Evolutionary conservation across 2,888 invertebrate genomes (phyloP), one percentile per base, ranked within the genome.

Genomic region (Griposia aprilina): DNA sequence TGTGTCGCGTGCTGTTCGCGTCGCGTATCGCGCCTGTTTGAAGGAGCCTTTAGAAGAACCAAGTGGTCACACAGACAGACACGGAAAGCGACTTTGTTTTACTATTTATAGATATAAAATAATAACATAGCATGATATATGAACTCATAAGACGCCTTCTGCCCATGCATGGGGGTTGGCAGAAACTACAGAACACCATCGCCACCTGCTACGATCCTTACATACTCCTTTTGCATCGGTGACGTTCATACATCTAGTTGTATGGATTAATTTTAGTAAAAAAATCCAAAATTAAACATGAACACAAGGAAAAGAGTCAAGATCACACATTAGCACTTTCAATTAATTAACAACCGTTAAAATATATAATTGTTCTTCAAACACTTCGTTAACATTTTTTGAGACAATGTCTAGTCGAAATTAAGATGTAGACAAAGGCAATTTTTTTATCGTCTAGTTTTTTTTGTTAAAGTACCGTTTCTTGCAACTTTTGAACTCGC

Each of bases 401-500:
- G 6, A 74, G 30, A 80, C 68, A 59, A 57, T 66, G 23, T 55
- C 30, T 69, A 78, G 71, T 66, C 78, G 66, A 20, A 76, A 75
- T 73, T 76, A 78, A 73, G 72, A 63, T 59, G 30, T 78, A 82
- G 76, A 89, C 88, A 87, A 85, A 80, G 83, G 81, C 45, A 26
- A 69, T 81, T 86, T 87, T 87, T 76, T 80, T 76, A 55, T 1
- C 63, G 78, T 80, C 73, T 80, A 30, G 65, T 52, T 76, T 84
- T 86, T 36, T 83, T 82, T 85, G 17, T 63, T 62, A 70, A 67
- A 66, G 41, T 79, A 76, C 67, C 65, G 76, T 78, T 80, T 69
- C 63, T 74, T 80, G 59, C 59, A 69, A 65, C 60, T 74, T 83
- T 78, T 83, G 67, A 81, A 79, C 71, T 73, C 67, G 60, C 81